Evolutionary conservation across 2,797 vertebrate species (phyloP), one percentile per base, ranked within the genome.

Genomic region (Lacerta bilineata): DNA sequence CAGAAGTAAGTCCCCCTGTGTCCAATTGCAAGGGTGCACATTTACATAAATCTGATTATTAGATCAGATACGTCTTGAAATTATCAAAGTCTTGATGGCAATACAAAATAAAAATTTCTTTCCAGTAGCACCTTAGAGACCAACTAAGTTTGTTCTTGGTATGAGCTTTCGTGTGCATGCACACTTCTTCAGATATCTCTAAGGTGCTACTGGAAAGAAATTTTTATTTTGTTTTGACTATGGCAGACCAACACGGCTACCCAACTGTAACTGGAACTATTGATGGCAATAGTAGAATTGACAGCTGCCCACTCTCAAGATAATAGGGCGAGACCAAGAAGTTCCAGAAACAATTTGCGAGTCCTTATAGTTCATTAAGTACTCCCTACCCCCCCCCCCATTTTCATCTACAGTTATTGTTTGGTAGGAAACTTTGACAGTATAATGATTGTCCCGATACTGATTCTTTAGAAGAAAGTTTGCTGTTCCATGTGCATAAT

Each of bases 401-500:
- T 8, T n/a, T n/a, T n/a, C 13, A 66, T 50, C 23, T 66, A 43
- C 27, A 72, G 23, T 85, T 59, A 71, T 59, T 80, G 83, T 64
- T 15, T 72, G 72, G 76, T 74, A 46, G 41, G 39, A 74, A 41
- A 61, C 29, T 43, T 50, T 64, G 68, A 75, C 41, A 36, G 41
- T 39, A 29, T 80, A 85, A 89, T 81, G 50, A 74, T 39, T 23
- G 13, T 74, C 25, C 8, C 80, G 72, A 80, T 66, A 61, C 50
- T 89, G 36, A 85, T 75, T 66, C 78, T 80, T 75, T 5, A 85
- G 39, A 85, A 64, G n/a, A 80, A 64, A 89, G 25, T 77, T 50
- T 80, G 17, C 59, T 80, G 77, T 33, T 85, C 74, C 69, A 75
- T 66, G 59, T 15, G 36, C 59, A 74, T 85, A 85, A 89, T 85